phyloP scores from a whole-genome alignment of 2,113 vertebrate species.

The Halcyon malimbica region DNA sequence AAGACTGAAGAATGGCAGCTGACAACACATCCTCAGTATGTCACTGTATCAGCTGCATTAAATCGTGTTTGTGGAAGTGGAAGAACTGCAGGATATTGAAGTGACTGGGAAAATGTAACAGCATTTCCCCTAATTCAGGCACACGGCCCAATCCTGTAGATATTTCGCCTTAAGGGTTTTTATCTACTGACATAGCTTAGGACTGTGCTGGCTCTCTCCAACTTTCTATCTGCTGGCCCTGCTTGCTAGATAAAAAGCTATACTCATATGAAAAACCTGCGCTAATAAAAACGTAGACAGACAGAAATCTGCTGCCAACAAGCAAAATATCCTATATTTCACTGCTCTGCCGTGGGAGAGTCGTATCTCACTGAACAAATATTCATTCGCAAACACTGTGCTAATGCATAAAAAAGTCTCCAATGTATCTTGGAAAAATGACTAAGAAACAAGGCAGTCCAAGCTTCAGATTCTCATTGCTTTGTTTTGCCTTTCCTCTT shows the following conservation, averaged over 20 bases:
- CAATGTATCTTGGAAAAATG: conserved; percentile 12
- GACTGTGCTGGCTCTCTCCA: conserved; percentile 36
- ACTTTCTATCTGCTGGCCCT: conserved; percentile 43
- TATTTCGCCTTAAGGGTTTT: conserved; percentile 26
- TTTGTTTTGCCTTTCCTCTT: not conserved
- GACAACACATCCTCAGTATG: not conserved
- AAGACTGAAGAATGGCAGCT: not conserved
- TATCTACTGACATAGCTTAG: conserved; percentile 28
- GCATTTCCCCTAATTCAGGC: conserved; percentile 19
- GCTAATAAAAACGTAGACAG: conserved; percentile 60
- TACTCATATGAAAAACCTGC: conserved; percentile 49
- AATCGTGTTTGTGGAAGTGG: not conserved
- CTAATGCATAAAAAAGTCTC: conserved; percentile 40
- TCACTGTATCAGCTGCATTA: not conserved
- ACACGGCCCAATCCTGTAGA: conserved; percentile 19
- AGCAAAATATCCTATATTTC: conserved; percentile 65
- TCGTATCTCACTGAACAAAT: conserved; percentile 58
- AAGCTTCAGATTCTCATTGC: not conserved
- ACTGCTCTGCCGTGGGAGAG: conserved; percentile 39
- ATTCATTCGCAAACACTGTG: conserved; percentile 45
- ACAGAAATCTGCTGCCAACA: conserved; percentile 68
- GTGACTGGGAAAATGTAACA: conserved; percentile 27
- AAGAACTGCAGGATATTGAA: conserved; percentile 17
- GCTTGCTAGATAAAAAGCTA: conserved; percentile 61
- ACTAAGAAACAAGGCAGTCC: not conserved